Conservation (phyloP, 2,888 invertebrate genomes). For the Keiferia lycopersicella region DNA sequence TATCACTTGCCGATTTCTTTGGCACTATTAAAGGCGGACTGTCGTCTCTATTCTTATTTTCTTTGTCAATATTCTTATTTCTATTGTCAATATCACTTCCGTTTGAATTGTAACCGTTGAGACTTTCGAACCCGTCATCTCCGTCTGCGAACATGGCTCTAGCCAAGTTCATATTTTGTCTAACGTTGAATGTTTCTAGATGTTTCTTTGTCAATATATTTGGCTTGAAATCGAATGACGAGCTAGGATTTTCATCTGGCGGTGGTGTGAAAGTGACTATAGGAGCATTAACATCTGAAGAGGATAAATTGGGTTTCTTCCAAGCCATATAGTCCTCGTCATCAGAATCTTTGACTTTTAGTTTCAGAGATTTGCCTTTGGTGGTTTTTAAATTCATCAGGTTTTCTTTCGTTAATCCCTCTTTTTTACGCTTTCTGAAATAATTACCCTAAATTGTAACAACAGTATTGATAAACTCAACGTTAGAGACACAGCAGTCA, state of each 20-base stretch:
- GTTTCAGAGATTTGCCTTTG: slow-evolving; percentile 59
- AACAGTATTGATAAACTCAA: neutral
- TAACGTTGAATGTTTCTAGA: slow-evolving; percentile 69
- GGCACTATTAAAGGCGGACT: slow-evolving; percentile 40
- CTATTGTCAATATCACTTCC: slow-evolving; percentile 78
- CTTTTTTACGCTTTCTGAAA: slow-evolving; percentile 73
- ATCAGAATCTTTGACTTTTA: slow-evolving; percentile 74
- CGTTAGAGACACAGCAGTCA: neutral
- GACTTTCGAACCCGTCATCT: slow-evolving; percentile 93
- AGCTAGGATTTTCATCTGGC: slow-evolving; percentile 57
- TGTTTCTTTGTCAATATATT: slow-evolving; percentile 72
- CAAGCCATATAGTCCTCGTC: slow-evolving; percentile 77
- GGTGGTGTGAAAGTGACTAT: slow-evolving; percentile 74
- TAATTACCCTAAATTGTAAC: slow-evolving; percentile 1
- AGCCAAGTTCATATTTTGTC: slow-evolving; percentile 53
- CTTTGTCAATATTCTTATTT: slow-evolving; percentile 38
- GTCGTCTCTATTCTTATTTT: slow-evolving; percentile 27
- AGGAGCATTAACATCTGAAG: slow-evolving; percentile 60
- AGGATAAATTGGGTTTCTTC: slow-evolving; percentile 63
- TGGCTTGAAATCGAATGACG: slow-evolving; percentile 59
- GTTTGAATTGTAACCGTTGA: slow-evolving; percentile 90
- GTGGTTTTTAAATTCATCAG: slow-evolving; percentile 54
- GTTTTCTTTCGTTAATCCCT: slow-evolving; percentile 64
- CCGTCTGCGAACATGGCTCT: slow-evolving; percentile 73
- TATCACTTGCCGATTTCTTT: slow-evolving; percentile 31